A percentile compares a stretch with the other conserved stretches of the same genome.
Evolutionary conservation across 2,113 vertebrate genomes (phyloP).

Genomic region (Rafetus swinhoei): DNA sequence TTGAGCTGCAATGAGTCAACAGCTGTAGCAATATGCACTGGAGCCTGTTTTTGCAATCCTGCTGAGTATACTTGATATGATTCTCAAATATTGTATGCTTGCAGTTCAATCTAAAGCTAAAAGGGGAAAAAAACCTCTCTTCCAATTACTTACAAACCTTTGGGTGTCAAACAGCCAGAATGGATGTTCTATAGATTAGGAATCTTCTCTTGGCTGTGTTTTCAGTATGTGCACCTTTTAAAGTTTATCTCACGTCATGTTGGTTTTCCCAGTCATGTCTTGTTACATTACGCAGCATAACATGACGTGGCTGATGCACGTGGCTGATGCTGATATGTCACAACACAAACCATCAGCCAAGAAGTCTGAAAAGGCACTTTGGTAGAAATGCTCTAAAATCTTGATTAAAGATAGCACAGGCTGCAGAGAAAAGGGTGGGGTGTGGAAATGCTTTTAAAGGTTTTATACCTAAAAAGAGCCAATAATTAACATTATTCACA

Average conservation of each 20-base stretch:
- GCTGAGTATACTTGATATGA: background rate
- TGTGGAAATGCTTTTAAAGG: background rate
- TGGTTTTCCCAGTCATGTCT: background rate
- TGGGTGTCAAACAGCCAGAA: background rate
- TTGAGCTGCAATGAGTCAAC: background rate
- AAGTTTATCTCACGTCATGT: accelerated
- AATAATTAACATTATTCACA: background rate
- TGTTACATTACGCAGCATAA: background rate
- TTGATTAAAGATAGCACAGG: background rate
- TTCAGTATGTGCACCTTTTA: background rate
- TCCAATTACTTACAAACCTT: background rate
- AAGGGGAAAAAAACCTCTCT: background rate
- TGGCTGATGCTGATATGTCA: background rate
- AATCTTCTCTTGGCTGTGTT: background rate
- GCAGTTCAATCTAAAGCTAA: background rate
- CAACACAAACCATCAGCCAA: background rate
- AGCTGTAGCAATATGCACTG: background rate
- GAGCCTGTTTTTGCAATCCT: background rate
- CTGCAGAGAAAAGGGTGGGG: background rate
- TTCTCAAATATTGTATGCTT: background rate
- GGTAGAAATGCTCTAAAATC: background rate
- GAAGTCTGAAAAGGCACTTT: background rate
- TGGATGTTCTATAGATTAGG: accelerated
- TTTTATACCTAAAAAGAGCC: background rate
- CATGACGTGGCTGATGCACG: background rate